Conservation (phyloP, 1,140 invertebrate genomes). For the Mizuhopecten yessoensis region DNA sequence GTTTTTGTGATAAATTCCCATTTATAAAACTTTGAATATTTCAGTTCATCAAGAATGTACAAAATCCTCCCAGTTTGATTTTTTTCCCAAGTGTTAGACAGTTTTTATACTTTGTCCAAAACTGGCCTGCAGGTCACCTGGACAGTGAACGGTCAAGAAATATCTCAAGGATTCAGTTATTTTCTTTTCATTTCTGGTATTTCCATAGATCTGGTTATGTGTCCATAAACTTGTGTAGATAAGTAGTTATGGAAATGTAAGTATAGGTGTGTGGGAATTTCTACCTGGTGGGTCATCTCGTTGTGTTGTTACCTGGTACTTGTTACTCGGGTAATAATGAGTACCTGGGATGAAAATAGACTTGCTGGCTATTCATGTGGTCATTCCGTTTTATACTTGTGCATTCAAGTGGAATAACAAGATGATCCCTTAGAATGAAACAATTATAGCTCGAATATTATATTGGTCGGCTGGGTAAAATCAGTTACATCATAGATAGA, state of each 20-base stretch:
- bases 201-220: conserved; percentile 28
- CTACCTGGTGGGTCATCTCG: conserved; percentile 13
- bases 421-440: background rate
- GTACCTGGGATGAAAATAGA: background rate
- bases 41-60: background rate
- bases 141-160: background rate
- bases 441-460: background rate
- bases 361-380: conserved; percentile 31
- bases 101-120: background rate
- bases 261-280: conserved; percentile 13
- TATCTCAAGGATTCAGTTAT: background rate
- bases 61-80: too few relatives aligned
- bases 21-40: background rate
- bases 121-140: background rate
- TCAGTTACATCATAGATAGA: background rate
- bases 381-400: background rate
- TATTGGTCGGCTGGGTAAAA: background rate
- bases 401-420: conserved; percentile 21
- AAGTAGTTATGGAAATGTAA: background rate
- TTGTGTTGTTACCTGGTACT: background rate
- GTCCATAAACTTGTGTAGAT: conserved; percentile 14
- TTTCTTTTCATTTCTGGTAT: conserved; percentile 7
- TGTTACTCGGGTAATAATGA: background rate
- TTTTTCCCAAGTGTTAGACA: too few relatives aligned
- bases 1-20: background rate